Evolutionary conservation across 2,888 invertebrate species (phyloP).

Genomic region (Archips crataeganus): DNA sequence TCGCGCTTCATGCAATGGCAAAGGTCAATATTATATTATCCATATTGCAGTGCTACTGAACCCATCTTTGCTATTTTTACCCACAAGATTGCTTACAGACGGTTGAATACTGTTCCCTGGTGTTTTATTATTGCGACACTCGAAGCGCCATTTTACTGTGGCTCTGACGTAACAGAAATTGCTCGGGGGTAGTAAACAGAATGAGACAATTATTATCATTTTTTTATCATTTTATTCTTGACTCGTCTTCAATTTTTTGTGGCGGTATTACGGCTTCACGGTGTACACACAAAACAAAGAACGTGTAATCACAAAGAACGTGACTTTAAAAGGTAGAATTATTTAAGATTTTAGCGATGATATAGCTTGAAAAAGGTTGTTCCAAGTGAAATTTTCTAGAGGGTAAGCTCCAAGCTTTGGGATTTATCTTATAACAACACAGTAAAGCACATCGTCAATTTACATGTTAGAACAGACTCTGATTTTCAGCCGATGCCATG

Average conservation of each 20-base stretch:
- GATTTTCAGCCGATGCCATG: not conserved
- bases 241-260: not conserved
- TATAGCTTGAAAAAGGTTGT: conserved; percentile 1
- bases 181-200: conserved; percentile 8
- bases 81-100: conserved; percentile 31
- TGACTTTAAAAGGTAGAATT: not conserved
- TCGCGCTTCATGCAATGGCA: not conserved
- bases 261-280: not conserved
- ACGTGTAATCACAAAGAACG: not conserved
- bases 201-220: not conserved
- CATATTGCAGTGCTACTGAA: conserved; percentile 24
- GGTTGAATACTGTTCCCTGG: conserved; percentile 31
- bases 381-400: not conserved
- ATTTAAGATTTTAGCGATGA: not conserved
- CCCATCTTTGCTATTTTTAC: conserved; percentile 37
- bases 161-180: conserved; percentile 13
- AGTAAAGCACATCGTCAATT: conserved; percentile 2
- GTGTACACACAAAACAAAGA: not conserved
- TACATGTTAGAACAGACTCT: not conserved
- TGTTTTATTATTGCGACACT: conserved; percentile 36
- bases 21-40: conserved; percentile 29
- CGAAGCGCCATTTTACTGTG: conserved; percentile 19
- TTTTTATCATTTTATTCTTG: conserved; percentile 6
- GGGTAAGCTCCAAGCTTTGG: not conserved
- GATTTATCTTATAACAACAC: not conserved